phyloP scores from a whole-genome alignment of 2,113 vertebrate genomes.

The Corythoichthys haematopterus region DNA sequence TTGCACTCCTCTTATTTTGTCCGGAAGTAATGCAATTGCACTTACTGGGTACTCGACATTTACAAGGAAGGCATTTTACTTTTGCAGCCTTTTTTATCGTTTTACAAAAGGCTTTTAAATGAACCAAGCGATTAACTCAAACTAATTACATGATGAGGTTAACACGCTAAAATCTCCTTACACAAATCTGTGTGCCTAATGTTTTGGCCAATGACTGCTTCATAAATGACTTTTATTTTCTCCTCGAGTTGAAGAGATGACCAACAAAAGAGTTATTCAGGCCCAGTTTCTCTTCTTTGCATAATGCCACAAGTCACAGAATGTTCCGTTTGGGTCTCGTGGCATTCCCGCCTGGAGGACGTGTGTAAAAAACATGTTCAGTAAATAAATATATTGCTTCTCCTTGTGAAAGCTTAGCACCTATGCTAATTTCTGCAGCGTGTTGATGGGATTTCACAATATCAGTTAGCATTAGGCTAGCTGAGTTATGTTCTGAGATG shows the following conservation, averaged over 20 bases:
- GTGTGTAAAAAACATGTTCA: not conserved
- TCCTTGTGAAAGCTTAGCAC: no score
- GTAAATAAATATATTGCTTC: no score
- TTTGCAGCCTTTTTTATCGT: no score
- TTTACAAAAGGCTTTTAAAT: no score
- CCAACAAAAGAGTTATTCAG: not conserved
- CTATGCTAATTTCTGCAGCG: no score
- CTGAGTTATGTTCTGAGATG: no score
- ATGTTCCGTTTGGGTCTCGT: not conserved
- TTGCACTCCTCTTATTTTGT: no score
- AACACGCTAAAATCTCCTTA: not conserved
- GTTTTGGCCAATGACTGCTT: not conserved
- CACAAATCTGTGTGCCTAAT: not conserved
- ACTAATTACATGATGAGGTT: not conserved
- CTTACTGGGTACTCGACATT: no score
- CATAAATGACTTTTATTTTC: not conserved
- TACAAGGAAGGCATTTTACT: no score
- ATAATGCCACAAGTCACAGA: not conserved
- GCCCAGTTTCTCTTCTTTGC: not conserved
- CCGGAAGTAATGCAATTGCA: no score
- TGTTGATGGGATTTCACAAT: no score
- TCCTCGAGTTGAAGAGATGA: not conserved
- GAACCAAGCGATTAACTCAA: not conserved
- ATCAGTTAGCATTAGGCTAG: no score
- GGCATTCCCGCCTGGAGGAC: not conserved